Base-by-base conservation (phyloP, 2,888 invertebrate genomes). In the Xestia c-nigrum region DNA sequence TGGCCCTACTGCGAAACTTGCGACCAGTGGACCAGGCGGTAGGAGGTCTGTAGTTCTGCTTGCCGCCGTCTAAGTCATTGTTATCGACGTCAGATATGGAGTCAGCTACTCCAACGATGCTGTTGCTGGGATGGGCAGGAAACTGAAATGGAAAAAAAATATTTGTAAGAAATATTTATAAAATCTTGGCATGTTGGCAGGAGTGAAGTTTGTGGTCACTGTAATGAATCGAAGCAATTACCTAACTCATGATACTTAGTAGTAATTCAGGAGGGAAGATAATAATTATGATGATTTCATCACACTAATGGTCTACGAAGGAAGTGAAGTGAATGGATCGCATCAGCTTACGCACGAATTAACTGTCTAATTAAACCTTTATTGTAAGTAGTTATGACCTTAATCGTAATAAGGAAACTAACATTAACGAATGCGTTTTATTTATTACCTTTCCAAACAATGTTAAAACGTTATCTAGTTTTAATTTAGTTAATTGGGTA, bases 1-100 rank as follows among this genome's bases (percentile, higher is more conserved):
- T 74, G 55, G 61, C 52, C 55, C 57, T 61, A 24, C 72, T 74
- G n/a, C 16, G 78, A 66, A 72, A 76, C 31, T 78, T 84, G 14
- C 76, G 73, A 4, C 69, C 61, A 0, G 97, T 97, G 1, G 97
- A 97, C 97, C 97, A 97, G 75, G 96, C 96, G 12, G 96, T 94
- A 0, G 97, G 97, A 0, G 97, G 95, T 46, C 96, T 93, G 88
- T 97, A 97, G 80, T 94, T 95, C 40, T 94, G 93, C 85, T 97
- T 96, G 74, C 94, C 97, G 59, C 94, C 93, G 80, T 95, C 96
- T 9, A 96, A 86, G 24, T 94, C 94, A 72, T 96, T 94, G 83
- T 95, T 94, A 80, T 93, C 92, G 16, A 91, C 90, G 66, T 92
- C 94, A 3, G 93, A 91, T 46, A 97, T 95, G 7, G 95, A 91